These are phyloP conservation scores for Ridgeia piscesae DNA, from an alignment of 1,140 invertebrate genomes.

Conservation along the genomic window DNA sequence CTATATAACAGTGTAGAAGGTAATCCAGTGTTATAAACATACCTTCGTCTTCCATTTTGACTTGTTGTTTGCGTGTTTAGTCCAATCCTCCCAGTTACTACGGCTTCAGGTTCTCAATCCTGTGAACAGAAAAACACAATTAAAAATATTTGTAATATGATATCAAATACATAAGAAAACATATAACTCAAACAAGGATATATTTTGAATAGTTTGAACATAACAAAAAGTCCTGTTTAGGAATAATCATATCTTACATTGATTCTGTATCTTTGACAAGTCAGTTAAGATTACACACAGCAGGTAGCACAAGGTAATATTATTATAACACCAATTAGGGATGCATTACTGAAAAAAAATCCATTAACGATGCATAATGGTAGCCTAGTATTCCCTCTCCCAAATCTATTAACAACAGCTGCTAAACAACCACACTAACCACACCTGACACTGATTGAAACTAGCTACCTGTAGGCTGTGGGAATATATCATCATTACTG, in stretches of 20 bases:
- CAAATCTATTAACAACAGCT: background rate
- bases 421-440: background rate
- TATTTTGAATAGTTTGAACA: too few relatives aligned
- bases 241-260: too few relatives aligned
- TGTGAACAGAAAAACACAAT: background rate
- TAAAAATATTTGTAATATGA: background rate
- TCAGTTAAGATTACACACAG: too few relatives aligned
- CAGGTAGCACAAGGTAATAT: background rate
- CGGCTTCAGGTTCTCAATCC: background rate
- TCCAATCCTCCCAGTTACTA: background rate
- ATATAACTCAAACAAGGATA: too few relatives aligned
- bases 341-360: too few relatives aligned
- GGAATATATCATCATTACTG: slow-evolving; percentile 1
- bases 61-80: background rate
- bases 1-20: too few relatives aligned
- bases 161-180: too few relatives aligned
- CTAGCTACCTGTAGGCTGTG: background rate
- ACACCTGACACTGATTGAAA: background rate
- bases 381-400: background rate
- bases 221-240: too few relatives aligned
- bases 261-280: too few relatives aligned
- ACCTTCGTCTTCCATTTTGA: background rate
- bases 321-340: background rate
- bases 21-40: too few relatives aligned
- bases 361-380: too few relatives aligned